These are phyloP conservation scores for Tiliacea citrago DNA, from an alignment of 2,888 invertebrate species.

Conservation along the genomic window DNA sequence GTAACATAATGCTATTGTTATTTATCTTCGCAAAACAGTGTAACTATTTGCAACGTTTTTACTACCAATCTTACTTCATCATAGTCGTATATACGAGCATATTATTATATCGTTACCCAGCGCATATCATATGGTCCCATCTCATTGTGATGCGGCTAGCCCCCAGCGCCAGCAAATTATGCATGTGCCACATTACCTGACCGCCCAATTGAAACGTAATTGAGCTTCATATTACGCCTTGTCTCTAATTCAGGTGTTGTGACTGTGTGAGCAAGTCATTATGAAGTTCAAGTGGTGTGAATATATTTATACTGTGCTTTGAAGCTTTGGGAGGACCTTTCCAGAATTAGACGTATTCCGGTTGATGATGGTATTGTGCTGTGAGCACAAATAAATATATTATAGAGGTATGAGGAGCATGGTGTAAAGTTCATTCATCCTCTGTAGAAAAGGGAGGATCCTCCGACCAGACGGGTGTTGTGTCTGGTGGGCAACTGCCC, in stretches of 20 bases:
- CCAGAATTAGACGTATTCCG: neutral
- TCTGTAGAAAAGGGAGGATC: too few species aligned
- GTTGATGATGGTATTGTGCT: neutral
- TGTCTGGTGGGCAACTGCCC: too few species aligned
- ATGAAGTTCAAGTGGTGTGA: neutral
- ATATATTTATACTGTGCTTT: neutral
- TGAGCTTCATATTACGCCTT: conserved; percentile 31
- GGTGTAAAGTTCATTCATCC: too few species aligned
- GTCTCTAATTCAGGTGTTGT: conserved; percentile 26
- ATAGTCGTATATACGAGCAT: too few species aligned
- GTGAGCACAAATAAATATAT: neutral
- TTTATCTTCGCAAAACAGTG: neutral
- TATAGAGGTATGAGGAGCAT: too few species aligned
- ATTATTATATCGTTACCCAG: neutral
- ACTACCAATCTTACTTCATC: neutral
- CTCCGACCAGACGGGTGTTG: too few species aligned
- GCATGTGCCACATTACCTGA: conserved; percentile 68
- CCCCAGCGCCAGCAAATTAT: conserved; percentile 53
- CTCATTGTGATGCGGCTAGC: conserved; percentile 28
- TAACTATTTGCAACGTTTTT: neutral
- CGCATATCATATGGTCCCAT: neutral
- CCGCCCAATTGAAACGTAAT: conserved; percentile 71
- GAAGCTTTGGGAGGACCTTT: neutral
- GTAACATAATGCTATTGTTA: neutral
- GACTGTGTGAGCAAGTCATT: conserved; percentile 1